Base-by-base conservation (phyloP, 2,888 invertebrate genomes). In the Drosophila melanocephala region DNA sequence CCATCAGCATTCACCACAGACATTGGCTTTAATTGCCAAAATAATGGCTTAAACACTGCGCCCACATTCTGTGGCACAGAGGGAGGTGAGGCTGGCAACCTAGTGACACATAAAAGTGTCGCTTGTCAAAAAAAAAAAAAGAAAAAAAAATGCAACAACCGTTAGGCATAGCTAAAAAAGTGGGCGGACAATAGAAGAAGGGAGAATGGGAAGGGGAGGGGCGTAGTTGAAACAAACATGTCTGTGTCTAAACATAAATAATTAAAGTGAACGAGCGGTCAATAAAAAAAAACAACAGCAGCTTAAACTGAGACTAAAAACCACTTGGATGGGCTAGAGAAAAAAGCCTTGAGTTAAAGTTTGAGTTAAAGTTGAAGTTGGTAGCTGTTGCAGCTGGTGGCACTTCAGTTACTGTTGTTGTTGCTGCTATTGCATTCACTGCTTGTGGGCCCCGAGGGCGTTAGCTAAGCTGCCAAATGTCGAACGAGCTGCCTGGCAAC, bases 21-120 rank as follows among this genome's bases (percentile, higher is more conserved):
- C 55, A 28, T 14, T 55, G 64, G 56, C 62, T 81, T 81, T 81
- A 80, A 80, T 80, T 78, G 80, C 81, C 58, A 72, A 75, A 77
- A 76, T 77, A 73, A 70, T 79, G 63, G 63, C 68, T 57, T 14
- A 50, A 42, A 47, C 61, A 42, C 69, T 65, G 72, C 81, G 77
- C 81, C 82, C 72, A 79, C 82, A 67, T 71, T 37, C 22, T 1
- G 9, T n/a, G 35, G 33, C 19, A 28, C 28, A 37, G 50, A 47
- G n/a, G 33, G 12, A 39, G 22, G 56, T 47, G 51, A 62, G 60
- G 56, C 51, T 60, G 74, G 67, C 84, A 81, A 78, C 90, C 86
- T 73, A 90, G 84, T 88, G 90, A 88, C 90, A 88, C 81, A 88
- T 86, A 78, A 88, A 88, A 84, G 82, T 87, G 79, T 84, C 78